phyloP scores from a whole-genome alignment of 2,888 invertebrate species.

The Flexamia atlantica region DNA sequence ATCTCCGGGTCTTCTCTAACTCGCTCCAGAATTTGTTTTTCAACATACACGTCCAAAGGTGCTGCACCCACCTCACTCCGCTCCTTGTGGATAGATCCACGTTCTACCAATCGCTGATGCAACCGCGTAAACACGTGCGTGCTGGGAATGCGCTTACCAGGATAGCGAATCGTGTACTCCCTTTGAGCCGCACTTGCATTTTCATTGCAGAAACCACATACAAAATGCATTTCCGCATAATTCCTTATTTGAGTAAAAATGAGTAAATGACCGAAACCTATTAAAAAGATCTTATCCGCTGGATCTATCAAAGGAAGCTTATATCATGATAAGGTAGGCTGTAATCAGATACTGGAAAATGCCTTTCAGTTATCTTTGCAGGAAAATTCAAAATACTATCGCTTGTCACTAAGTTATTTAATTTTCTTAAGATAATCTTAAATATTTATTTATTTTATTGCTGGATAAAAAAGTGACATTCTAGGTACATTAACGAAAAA shows the following conservation, averaged over 20 bases:
- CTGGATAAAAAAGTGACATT: constrained; percentile 32
- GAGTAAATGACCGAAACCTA: constrained; percentile 51
- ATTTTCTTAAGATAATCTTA: constrained; percentile 9
- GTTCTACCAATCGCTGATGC: constrained; percentile 50
- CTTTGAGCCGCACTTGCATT: too few species aligned
- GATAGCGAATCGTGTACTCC: too few species aligned
- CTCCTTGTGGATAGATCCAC: constrained; percentile 42
- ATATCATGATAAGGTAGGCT: constrained; percentile 22
- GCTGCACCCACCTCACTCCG: constrained; percentile 45
- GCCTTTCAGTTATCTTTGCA: too few species aligned
- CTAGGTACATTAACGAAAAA: constrained; percentile 4
- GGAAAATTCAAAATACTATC: too few species aligned
- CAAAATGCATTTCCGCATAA: constrained; percentile 12
- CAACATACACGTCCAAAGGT: too few species aligned
- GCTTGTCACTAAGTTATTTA: too few species aligned
- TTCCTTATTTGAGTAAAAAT: constrained; percentile 31
- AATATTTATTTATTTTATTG: constrained; percentile 17
- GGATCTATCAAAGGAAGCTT: neutral
- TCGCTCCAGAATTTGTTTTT: too few species aligned
- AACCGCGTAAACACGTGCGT: constrained; percentile 41
- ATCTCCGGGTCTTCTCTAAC: too few species aligned
- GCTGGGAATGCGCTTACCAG: constrained; percentile 41
- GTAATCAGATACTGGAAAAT: too few species aligned
- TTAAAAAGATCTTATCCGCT: constrained; percentile 29
- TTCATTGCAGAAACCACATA: too few species aligned